phyloP scores from a whole-genome alignment of 2,888 invertebrate genomes.

The Harpagoxenus sublaevis region DNA sequence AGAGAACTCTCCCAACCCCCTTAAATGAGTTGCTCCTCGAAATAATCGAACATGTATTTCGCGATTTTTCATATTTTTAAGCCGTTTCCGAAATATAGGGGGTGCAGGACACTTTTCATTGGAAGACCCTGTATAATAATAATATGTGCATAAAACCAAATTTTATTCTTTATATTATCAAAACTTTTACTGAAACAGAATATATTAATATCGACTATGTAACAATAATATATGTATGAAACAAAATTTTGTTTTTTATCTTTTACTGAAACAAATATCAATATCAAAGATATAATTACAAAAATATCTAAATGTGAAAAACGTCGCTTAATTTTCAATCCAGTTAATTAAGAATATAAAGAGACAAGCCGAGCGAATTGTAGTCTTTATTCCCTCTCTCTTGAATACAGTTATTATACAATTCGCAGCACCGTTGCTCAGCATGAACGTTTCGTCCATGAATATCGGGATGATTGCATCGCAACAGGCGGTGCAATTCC shows the following conservation, averaged over 20 bases:
- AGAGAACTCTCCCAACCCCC: too few species aligned
- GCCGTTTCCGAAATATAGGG: too few species aligned
- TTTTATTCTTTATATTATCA: not conserved
- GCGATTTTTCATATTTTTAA: too few species aligned
- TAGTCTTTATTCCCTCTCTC: not conserved
- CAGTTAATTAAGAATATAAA: not conserved
- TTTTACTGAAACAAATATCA: too few species aligned
- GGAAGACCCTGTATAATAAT: too few species aligned
- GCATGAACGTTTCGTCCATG: not conserved
- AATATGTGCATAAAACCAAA: not conserved
- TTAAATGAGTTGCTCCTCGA: too few species aligned
- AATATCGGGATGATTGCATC: not conserved
- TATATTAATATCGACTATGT: not conserved
- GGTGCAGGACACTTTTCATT: too few species aligned
- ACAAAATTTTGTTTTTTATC: too few species aligned
- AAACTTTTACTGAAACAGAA: not conserved
- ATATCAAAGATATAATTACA: too few species aligned
- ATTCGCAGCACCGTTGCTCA: not conserved
- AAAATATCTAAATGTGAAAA: not conserved
- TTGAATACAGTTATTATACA: not conserved
- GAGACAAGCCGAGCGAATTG: not conserved
- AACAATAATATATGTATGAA: not conserved
- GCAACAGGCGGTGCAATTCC: constrained; percentile 1
- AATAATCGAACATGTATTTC: too few species aligned
- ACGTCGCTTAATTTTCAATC: not conserved